These are phyloP conservation scores for Drosophila ezoana DNA, from an alignment of 2,888 invertebrate species.

Conservation along the genomic window DNA sequence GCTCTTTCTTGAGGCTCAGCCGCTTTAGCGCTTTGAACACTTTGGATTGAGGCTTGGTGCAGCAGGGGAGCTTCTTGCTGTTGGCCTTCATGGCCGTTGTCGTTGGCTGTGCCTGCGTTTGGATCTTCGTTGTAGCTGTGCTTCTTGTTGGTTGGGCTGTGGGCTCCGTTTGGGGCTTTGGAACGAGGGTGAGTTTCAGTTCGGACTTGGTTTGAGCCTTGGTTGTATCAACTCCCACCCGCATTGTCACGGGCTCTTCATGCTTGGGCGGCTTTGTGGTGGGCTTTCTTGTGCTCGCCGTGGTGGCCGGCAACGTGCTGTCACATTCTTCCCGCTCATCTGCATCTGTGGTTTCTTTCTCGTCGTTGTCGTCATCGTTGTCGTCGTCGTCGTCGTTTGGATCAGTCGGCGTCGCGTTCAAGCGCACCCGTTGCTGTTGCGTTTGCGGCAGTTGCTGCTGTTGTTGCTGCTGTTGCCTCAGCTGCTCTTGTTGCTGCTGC, in stretches of 20 bases:
- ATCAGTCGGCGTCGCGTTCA: not conserved
- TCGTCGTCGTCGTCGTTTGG: not conserved
- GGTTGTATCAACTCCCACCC: not conserved
- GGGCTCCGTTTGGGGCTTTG: too few species aligned
- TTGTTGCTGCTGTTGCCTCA: not conserved
- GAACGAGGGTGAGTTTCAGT: not conserved
- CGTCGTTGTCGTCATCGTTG: not conserved
- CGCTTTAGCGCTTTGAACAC: too few species aligned
- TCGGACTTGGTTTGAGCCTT: not conserved
- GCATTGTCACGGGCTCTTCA: not conserved
- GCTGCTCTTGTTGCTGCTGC: conserved; percentile 8
- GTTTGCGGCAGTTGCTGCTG: not conserved
- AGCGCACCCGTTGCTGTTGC: not conserved
- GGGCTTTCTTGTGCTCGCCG: not conserved
- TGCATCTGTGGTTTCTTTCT: not conserved
- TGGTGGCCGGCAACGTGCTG: not conserved
- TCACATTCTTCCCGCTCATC: not conserved
- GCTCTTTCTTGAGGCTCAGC: not conserved
- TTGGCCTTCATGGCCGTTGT: not conserved
- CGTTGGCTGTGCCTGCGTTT: not conserved
- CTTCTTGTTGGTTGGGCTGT: not conserved
- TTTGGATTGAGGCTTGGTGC: conserved; percentile 10
- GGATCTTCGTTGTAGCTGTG: not conserved
- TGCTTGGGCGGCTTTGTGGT: not conserved
- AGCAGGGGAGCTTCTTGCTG: conserved; percentile 4